Percentiles rank a stretch among this genome's conserved stretches.
Evolutionary conservation across 2,113 vertebrate genomes (phyloP).

Genomic region (Hippotragus niger): DNA sequence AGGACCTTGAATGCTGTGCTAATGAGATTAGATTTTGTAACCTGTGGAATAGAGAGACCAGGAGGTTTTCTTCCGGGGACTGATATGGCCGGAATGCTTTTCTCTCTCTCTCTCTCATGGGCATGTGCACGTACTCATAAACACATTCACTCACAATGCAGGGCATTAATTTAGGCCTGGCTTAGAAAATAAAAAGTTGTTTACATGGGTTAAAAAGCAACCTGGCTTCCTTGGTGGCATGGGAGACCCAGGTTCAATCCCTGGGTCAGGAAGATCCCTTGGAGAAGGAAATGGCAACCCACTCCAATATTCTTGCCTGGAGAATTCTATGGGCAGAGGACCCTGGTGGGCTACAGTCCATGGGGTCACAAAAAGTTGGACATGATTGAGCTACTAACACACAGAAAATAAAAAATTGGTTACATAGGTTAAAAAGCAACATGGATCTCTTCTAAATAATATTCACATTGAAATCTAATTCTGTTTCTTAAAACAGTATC

Average conservation of each 20-base stretch:
- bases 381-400: background rate
- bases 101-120: background rate
- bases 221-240: background rate
- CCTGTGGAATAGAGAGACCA: background rate
- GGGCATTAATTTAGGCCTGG: background rate
- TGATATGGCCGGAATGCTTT: background rate
- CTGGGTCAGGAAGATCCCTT: background rate
- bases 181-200: background rate
- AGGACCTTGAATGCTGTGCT: background rate
- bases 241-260: background rate
- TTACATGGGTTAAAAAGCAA: background rate
- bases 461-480: background rate
- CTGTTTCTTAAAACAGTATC: background rate
- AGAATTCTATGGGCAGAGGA: background rate
- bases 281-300: background rate
- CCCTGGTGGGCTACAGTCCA: background rate
- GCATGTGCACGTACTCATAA: background rate
- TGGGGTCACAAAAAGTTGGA: background rate
- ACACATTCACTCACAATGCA: background rate
- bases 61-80: background rate
- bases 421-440: background rate
- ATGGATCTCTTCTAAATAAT: background rate
- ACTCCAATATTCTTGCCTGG: background rate
- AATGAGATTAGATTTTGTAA: background rate
- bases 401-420: background rate